phyloP scores from a whole-genome alignment of 2,113 vertebrate genomes.

The Collichthys lucidus region DNA sequence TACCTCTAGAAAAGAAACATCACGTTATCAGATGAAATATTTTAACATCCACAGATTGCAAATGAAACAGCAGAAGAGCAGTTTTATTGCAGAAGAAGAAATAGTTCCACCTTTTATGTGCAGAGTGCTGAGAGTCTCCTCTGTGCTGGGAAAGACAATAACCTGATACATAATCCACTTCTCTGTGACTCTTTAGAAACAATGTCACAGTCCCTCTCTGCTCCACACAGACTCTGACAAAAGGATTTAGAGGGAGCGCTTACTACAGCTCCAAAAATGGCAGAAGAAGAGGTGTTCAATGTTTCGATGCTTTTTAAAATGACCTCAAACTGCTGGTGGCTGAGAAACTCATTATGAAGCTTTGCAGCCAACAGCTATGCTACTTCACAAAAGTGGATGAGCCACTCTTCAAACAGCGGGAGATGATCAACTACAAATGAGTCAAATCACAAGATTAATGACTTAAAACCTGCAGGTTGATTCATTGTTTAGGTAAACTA shows the following conservation, averaged over 20 bases:
- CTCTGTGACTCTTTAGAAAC: neutral
- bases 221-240: neutral
- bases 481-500: no score
- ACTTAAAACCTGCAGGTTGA: no score
- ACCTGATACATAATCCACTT: neutral
- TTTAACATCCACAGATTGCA: no score
- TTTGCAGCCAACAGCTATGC: neutral
- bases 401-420: no score
- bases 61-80: constrained; percentile 5
- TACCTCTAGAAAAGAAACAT: no score
- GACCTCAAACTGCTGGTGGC: neutral
- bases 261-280: neutral
- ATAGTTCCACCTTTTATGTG: neutral
- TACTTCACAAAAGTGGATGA: no score
- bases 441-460: no score
- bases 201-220: neutral
- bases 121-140: constrained; percentile 7
- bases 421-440: no score
- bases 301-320: neutral
- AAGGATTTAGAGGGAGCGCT: neutral
- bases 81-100: constrained; percentile 8
- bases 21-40: no score
- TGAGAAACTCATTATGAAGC: neutral
- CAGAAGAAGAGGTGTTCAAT: neutral
- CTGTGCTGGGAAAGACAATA: neutral